phyloP scores from a whole-genome alignment of 2,888 invertebrate genomes.

The Folsomia manolachei region DNA sequence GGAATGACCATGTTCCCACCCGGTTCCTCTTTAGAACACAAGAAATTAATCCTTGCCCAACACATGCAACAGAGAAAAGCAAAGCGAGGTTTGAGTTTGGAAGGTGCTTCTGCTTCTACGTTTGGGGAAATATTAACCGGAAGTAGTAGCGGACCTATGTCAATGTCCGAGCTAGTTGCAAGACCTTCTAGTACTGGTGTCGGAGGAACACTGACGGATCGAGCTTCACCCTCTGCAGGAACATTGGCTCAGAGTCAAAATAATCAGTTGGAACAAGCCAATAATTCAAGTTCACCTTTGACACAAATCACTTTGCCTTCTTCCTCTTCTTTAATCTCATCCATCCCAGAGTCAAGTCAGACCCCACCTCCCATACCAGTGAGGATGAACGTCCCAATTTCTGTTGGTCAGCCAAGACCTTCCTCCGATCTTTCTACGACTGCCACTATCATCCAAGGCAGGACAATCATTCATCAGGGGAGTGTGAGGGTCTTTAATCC shows the following conservation, averaged over 20 bases:
- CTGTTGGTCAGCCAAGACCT: conserved; percentile 12
- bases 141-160: background rate
- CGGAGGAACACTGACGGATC: conserved; percentile 7
- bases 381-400: conserved; percentile 22
- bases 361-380: background rate
- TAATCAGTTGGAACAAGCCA: background rate
- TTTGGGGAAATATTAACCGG: background rate
- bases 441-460: conserved; percentile 25
- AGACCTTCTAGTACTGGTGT: background rate
- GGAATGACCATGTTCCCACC: conserved; percentile 14
- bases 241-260: background rate
- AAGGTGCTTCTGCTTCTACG: conserved; percentile 31
- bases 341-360: background rate
- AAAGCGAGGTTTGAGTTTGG: conserved; percentile 40
- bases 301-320: conserved; percentile 25
- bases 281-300: conserved; percentile 5
- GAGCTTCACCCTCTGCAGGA: conserved; percentile 6
- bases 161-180: background rate
- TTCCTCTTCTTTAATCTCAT: background rate
- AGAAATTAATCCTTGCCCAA: conserved; percentile 25
- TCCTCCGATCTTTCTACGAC: conserved; percentile 12
- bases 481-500: conserved; percentile 36
- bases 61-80: conserved; percentile 29
- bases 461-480: conserved; percentile 39
- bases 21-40: conserved; percentile 37